Conservation (phyloP, 2,113 vertebrate genomes). For the Bos taurus region DNA sequence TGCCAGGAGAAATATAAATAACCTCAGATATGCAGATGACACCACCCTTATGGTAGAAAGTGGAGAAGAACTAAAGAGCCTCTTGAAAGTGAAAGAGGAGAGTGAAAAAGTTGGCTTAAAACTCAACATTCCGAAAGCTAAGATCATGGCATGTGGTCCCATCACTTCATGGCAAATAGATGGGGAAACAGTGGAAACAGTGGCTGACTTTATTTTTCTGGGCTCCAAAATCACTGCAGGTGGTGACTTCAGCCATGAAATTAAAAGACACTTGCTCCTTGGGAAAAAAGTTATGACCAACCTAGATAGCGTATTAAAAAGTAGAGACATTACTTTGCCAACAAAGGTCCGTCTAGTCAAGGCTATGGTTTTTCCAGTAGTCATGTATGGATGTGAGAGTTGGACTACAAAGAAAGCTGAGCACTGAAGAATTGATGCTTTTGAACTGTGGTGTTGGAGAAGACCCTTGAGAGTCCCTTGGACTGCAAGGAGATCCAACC, state of each 20-base stretch:
- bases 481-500: not conserved
- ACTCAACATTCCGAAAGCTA: not conserved
- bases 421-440: not conserved
- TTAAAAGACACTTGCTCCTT: not conserved
- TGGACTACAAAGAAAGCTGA: not conserved
- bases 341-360: not conserved
- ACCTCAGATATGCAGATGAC: not conserved
- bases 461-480: not conserved
- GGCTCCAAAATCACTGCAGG: not conserved
- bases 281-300: not conserved
- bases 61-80: not conserved
- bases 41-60: not conserved
- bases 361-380: not conserved
- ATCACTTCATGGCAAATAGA: not conserved
- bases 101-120: not conserved
- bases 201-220: not conserved
- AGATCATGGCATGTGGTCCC: not conserved
- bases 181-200: not conserved
- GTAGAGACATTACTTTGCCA: not conserved
- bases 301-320: not conserved
- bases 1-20: not conserved
- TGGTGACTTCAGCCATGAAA: not conserved
- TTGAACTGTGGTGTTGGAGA: not conserved
- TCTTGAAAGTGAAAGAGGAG: not conserved
- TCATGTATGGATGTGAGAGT: not conserved